phyloP scores from a whole-genome alignment of 1,140 invertebrate genomes.

The Anoplophora glabripennis region DNA sequence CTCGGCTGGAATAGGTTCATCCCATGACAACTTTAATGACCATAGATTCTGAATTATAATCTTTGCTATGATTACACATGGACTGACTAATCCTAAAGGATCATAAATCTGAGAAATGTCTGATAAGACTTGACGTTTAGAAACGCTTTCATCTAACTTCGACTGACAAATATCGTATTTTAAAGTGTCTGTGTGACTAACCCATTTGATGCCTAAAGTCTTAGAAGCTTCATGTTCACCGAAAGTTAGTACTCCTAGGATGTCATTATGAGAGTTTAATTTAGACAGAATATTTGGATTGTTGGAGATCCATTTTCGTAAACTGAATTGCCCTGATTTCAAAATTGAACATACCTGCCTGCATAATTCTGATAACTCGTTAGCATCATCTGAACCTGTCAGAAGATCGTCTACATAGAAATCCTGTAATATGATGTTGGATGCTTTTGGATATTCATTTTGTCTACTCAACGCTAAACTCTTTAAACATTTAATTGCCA shows the following conservation, averaged over 20 bases:
- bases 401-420: conserved; percentile 52
- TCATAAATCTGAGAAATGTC: conserved; percentile 10
- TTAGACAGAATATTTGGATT: neutral
- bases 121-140: conserved; percentile 7
- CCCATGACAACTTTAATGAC: too few species aligned
- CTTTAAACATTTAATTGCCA: conserved; percentile 37
- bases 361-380: too few species aligned
- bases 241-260: neutral
- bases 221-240: neutral
- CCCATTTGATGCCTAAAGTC: conserved; percentile 6
- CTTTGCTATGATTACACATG: neutral
- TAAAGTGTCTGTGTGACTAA: neutral
- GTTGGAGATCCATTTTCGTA: conserved; percentile 11
- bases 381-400: conserved; percentile 35
- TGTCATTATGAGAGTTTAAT: neutral
- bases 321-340: conserved; percentile 9
- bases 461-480: conserved; percentile 37
- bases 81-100: conserved; percentile 1
- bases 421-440: conserved; percentile 36
- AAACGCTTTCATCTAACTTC: neutral
- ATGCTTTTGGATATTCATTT: conserved; percentile 32
- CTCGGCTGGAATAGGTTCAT: too few species aligned
- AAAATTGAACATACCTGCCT: neutral
- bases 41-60: neutral
- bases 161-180: neutral